A percentile compares a stretch with the other conserved stretches of the same genome.
Evolutionary conservation across 2,797 vertebrate genomes (phyloP).

Genomic region (Rhabdophis nuchalis): DNA sequence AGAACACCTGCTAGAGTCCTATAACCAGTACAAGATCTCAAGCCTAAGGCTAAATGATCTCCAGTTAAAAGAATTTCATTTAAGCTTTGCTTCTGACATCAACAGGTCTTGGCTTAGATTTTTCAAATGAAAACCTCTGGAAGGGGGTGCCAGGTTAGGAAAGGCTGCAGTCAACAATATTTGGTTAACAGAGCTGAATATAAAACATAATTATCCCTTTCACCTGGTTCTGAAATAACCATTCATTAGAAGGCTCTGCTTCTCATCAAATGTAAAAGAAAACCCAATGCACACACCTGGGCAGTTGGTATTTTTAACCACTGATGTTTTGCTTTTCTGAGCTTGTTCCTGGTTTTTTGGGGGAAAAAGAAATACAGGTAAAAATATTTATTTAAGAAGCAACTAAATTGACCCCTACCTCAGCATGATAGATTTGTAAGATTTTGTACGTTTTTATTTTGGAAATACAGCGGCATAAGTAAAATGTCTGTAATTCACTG

Average conservation of each 20-base stretch:
- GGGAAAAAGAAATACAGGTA: background rate
- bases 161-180: background rate
- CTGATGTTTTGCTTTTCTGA: constrained; percentile 89
- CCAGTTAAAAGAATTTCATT: background rate
- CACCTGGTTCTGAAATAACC: background rate
- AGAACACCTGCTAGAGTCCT: background rate
- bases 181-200: background rate
- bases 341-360: constrained; percentile 82
- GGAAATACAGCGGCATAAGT: background rate
- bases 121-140: background rate
- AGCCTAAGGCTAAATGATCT: background rate
- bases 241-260: background rate
- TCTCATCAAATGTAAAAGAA: background rate
- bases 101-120: background rate
- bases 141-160: background rate
- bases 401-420: background rate
- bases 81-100: background rate
- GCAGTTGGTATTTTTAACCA: constrained; percentile 91
- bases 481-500: background rate
- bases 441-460: background rate
- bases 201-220: background rate
- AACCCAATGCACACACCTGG: constrained; percentile 76
- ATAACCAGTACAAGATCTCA: background rate
- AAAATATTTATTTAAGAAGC: constrained; percentile 8
- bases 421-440: background rate